phyloP scores from a whole-genome alignment of 2,113 vertebrate genomes.

The Hucho hucho region DNA sequence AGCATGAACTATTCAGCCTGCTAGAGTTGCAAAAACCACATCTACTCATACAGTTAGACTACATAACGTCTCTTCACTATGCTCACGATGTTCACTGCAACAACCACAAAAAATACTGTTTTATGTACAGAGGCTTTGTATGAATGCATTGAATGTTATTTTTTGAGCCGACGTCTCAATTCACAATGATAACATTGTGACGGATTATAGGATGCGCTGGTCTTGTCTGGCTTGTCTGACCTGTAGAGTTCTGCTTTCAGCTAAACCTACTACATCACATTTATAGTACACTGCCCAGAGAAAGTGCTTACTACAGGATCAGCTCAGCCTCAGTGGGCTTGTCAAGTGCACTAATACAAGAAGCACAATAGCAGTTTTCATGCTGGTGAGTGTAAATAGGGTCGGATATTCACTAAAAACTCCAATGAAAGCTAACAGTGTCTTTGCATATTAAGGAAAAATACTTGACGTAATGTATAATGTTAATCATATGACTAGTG shows the following conservation, averaged over 20 bases:
- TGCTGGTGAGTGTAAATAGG: not conserved
- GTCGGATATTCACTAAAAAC: not conserved
- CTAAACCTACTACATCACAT: too few relatives aligned
- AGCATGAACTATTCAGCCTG: conserved; percentile 45
- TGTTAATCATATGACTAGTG: conserved; percentile 35
- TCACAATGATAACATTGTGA: too few relatives aligned
- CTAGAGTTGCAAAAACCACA: conserved; percentile 24
- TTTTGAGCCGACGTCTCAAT: too few relatives aligned
- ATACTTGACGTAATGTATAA: conserved; percentile 17
- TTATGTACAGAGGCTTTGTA: too few relatives aligned
- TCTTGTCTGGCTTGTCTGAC: not conserved
- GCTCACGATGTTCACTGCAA: not conserved
- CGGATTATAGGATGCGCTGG: too few relatives aligned
- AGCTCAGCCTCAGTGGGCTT: not conserved
- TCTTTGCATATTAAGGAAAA: not conserved
- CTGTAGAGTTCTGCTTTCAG: not conserved
- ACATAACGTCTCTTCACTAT: not conserved
- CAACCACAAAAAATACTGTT: not conserved
- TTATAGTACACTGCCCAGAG: not conserved
- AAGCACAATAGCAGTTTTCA: not conserved
- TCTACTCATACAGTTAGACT: not conserved
- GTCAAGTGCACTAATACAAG: not conserved
- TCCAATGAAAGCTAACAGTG: not conserved
- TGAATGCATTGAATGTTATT: too few relatives aligned
- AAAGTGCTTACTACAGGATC: not conserved